Evolutionary conservation across 2,113 vertebrate genomes (phyloP), one percentile per base, ranked within the genome.

Genomic region (Spea multiplicata): DNA sequence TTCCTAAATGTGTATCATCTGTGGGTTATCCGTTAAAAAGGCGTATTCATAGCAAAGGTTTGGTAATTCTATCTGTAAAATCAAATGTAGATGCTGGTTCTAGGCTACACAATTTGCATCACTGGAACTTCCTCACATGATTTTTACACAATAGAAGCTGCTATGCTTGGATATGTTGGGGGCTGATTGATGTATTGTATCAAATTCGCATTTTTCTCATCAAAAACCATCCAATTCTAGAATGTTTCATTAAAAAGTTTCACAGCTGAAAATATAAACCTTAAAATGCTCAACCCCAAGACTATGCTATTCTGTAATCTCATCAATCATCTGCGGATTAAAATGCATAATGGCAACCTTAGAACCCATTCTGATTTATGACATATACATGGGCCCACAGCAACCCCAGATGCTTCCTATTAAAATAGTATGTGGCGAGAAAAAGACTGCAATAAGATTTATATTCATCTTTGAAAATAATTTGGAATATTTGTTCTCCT

Each of bases 181-280:
- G 14, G 55, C 14, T 59, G 55, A 59, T 59, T 59, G 55, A 59
- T 59, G 55, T 59, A 71, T 52, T 52, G 8, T 47, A 68, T 47
- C 1, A 10, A 48, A 72, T 45, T 17, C 8, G 4, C n/a, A 44
- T 13, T 72, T 72, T 72, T 59, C 6, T n/a, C 50, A 71, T 14
- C 49, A 59, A 9, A 71, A 55, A 71, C 8, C 69, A 55, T 46
- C 52, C 53, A 57, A 10, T 45, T 10, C 3, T 61, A 16, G 14
- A 73, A 61, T n/a, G 71, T 73, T 73, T 73, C 44, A 73, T 73
- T 74, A 74, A 62, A 30, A 49, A 46, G 45, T 50, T 64, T 64
- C 53, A 49, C 61, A 75, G 30, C 48, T 66, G 16, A 75, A 52
- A 75, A 68, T 68, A 55, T 9, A n/a, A 68, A 45, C 53, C 44